These are phyloP conservation scores for Strix occidentalis DNA, from an alignment of 2,797 vertebrate genomes.

Conservation along the genomic window DNA sequence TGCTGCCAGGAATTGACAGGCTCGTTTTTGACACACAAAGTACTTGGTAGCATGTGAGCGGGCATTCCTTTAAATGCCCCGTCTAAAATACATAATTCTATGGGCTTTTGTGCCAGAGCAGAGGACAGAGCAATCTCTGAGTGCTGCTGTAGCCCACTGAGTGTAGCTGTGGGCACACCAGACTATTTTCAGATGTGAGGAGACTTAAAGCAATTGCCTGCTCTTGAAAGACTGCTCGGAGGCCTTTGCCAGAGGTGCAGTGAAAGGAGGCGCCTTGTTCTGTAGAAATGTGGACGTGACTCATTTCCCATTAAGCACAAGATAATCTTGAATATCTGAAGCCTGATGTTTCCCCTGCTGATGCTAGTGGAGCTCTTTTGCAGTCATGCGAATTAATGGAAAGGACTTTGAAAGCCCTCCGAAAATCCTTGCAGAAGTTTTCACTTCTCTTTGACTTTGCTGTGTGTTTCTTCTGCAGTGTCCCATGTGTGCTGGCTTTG, in stretches of 20 bases:
- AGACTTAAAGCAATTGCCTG: background rate
- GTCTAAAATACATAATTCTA: background rate
- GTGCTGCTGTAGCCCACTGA: background rate
- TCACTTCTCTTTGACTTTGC: background rate
- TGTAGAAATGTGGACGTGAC: background rate
- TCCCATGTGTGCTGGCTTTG: background rate
- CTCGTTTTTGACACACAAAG: fast-evolving
- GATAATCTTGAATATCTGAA: background rate
- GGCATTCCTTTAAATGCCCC: background rate
- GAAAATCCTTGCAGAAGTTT: background rate
- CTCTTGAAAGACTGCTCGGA: background rate
- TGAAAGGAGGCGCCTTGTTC: background rate
- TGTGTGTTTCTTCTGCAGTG: background rate
- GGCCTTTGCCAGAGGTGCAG: background rate
- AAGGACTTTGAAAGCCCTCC: background rate
- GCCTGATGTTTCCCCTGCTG: background rate
- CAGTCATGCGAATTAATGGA: background rate
- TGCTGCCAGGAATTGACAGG: background rate
- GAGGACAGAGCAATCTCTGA: background rate
- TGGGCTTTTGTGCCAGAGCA: slow-evolving; percentile 4
- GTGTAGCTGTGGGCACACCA: slow-evolving; percentile 38
- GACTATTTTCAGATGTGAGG: background rate
- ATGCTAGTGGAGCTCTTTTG: background rate
- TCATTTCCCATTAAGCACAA: background rate
- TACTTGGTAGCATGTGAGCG: fast-evolving